Evolutionary conservation across 2,888 invertebrate genomes (phyloP).

Genomic region (Andrena bicolor): DNA sequence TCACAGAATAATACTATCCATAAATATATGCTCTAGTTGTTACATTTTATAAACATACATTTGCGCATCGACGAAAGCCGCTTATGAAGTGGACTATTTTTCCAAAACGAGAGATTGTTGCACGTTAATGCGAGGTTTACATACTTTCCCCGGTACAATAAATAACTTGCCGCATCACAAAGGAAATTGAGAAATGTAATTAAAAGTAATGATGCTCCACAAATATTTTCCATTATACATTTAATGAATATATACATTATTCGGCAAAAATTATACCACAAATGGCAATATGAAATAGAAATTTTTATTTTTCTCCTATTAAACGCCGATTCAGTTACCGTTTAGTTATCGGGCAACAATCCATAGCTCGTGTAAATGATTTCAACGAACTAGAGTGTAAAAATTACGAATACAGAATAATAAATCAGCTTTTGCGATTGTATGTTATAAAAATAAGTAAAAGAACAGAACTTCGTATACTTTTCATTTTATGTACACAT

Average conservation of each 20-base stretch:
- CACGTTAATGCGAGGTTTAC: background rate
- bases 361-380: constrained; percentile 7
- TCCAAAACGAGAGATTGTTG: background rate
- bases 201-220: background rate
- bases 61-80: background rate
- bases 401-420: background rate
- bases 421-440: background rate
- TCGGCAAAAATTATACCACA: background rate
- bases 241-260: background rate
- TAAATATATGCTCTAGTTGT: constrained; percentile 20
- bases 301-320: background rate
- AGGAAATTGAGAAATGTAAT: background rate
- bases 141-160: background rate
- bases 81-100: constrained; percentile 17
- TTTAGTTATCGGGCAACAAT: constrained; percentile 2
- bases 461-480: constrained; percentile 3
- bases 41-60: constrained; percentile 24
- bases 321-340: background rate
- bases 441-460: background rate
- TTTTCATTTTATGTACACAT: constrained; percentile 13
- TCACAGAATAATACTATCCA: background rate
- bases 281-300: background rate
- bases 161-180: no score
- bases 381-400: background rate
- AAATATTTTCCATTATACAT: background rate